These are phyloP conservation scores for Temnothorax nylanderi DNA, from an alignment of 1,140 invertebrate species.

Conservation along the genomic window DNA sequence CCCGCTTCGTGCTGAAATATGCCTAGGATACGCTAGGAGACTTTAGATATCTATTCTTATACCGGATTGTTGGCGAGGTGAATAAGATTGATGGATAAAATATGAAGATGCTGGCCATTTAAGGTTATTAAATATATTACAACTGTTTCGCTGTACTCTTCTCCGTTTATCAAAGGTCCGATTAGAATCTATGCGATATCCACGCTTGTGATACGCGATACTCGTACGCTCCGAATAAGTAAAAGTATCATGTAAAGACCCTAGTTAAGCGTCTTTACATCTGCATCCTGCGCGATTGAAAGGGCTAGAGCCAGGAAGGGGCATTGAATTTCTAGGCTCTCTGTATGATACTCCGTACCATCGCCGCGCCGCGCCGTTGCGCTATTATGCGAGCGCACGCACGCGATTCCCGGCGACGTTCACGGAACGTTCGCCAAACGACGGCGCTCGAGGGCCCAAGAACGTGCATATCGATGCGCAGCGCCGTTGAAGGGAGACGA, in stretches of 20 bases:
- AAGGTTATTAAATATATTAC: background rate
- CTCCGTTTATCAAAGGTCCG: background rate
- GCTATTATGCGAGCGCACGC: conserved; percentile 55
- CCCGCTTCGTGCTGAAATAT: conserved; percentile 20
- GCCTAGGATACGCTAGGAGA: background rate
- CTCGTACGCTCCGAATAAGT: background rate
- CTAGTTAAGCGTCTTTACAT: conserved; percentile 44
- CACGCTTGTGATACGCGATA: background rate
- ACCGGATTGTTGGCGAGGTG: background rate
- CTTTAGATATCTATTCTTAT: background rate
- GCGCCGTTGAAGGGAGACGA: background rate
- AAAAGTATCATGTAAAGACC: conserved; percentile 21
- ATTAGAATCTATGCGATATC: background rate
- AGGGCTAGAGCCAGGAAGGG: background rate
- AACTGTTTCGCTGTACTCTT: background rate
- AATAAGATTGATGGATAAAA: background rate
- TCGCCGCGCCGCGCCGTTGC: background rate
- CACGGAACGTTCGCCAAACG: conserved; percentile 31
- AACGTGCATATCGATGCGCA: conserved; percentile 20
- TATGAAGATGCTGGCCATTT: background rate
- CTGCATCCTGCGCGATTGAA: conserved; percentile 33
- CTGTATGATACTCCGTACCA: background rate
- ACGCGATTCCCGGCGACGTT: conserved; percentile 54
- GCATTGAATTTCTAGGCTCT: conserved; percentile 50
- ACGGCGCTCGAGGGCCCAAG: conserved; percentile 32